phyloP scores from a whole-genome alignment of 1,140 invertebrate genomes.

The Drosophila nikananu region DNA sequence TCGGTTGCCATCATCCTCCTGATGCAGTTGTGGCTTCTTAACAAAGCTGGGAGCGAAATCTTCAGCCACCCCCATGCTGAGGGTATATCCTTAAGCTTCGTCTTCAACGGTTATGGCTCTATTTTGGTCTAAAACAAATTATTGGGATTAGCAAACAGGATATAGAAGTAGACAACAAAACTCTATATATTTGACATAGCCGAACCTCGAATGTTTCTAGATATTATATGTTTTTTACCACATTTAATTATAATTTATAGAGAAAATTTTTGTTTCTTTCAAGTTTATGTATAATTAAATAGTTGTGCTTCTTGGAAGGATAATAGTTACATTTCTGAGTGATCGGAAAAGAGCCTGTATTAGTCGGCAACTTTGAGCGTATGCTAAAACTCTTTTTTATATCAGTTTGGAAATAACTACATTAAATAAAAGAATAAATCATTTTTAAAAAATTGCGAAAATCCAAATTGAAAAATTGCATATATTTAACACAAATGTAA shows the following conservation, averaged over 20 bases:
- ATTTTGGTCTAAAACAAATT: conserved; percentile 40
- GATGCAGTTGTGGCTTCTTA: conserved; percentile 97
- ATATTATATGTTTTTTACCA: neutral
- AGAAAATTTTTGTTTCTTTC: neutral
- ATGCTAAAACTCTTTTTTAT: neutral
- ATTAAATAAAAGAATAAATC: neutral
- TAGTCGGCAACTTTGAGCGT: neutral
- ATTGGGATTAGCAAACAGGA: neutral
- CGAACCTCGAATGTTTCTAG: neutral
- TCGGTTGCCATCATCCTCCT: conserved; percentile 98
- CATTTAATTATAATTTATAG: neutral
- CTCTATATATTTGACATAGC: neutral
- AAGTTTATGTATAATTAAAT: neutral
- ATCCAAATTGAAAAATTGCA: neutral
- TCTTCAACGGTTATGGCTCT: conserved; percentile 60
- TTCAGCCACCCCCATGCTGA: conserved; percentile 87
- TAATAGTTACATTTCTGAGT: neutral
- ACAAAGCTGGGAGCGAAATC: conserved; percentile 98
- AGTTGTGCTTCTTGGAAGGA: neutral
- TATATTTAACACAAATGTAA: neutral
- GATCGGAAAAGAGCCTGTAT: too few relatives aligned
- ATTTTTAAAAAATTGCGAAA: neutral
- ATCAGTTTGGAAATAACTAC: neutral
- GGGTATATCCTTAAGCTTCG: conserved; percentile 56
- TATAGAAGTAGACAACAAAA: neutral